Base-by-base conservation (phyloP, 35 echinoderm and acorn worm genomes). In the Lytechinus variegatus region DNA sequence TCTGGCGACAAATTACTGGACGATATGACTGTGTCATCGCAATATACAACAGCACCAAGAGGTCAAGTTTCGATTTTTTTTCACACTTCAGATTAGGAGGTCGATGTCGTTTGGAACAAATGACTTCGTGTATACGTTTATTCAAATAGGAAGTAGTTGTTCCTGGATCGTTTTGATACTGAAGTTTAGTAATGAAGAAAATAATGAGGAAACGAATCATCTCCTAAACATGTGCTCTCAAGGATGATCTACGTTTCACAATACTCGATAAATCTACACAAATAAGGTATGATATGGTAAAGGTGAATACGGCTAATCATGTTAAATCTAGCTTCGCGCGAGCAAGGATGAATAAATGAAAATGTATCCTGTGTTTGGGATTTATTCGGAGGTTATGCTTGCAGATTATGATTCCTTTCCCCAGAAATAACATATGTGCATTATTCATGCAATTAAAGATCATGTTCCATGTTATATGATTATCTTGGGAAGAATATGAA, bases 271-370 rank as follows among this genome's bases (percentile, higher is more conserved):
- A 58, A 58, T 58, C 9, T 10, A 24, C 66, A 79, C 19, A 79
- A 24, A 79, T 16, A 79, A 79, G 66, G 24, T 79, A 79, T 79
- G 66, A 79, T 79, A 79, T 19, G 12, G 66, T 24, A 24, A 8
- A 79, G 66, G 66, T 79, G 66, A 79, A 24, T 79, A n/a, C 66
- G 66, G 66, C 66, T 79, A 79, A 79, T 79, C 66, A 79, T 79
- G 7, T 79, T 79, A 79, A 79, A 79, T 16, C 66, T 79, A 14
- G 66, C 66, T 79, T 79, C 66, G 66, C 16, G 2, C 21, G 66
- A 24, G 66, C n/a, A 6, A 79, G 66, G 66, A 79, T 79, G 66
- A 79, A 79, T 79, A 79, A 79, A 79, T 79, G 66, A n/a, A 79
- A 79, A 24, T 24, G 66, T 79, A 79, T 79, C 66, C 19, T 79